Evolutionary conservation across 2,797 vertebrate species (phyloP).

Genomic region (Myotis myotis): DNA sequence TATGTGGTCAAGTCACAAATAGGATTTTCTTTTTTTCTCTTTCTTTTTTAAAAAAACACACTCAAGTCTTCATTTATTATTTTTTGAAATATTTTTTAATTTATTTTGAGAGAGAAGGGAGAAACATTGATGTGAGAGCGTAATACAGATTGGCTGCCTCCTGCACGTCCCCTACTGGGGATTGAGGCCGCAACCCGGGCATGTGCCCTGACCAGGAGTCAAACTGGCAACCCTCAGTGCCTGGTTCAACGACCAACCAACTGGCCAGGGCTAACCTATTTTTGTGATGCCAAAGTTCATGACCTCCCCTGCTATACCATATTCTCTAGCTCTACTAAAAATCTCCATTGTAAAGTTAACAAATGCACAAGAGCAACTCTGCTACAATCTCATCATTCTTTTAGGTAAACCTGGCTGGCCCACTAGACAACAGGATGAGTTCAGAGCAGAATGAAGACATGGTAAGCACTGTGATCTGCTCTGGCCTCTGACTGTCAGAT

Average conservation of each 20-base stretch:
- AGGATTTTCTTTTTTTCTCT: neutral
- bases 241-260: neutral
- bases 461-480: neutral
- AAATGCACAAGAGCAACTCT: neutral
- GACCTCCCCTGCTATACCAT: neutral
- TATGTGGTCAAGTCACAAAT: neutral
- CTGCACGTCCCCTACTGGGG: neutral
- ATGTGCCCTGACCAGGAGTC: neutral
- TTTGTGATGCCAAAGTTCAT: neutral
- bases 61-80: neutral
- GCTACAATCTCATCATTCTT: neutral
- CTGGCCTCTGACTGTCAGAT: neutral
- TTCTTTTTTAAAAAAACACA: neutral
- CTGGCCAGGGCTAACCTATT: neutral
- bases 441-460: neutral
- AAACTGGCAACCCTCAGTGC: neutral
- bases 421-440: neutral
- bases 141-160: neutral
- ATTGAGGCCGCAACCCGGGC: neutral
- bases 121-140: neutral
- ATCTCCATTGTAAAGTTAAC: neutral
- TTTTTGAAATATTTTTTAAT: neutral
- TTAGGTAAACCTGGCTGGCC: neutral
- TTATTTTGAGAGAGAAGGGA: neutral
- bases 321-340: neutral